phyloP scores from a whole-genome alignment of 2,888 invertebrate genomes.

The Machimus atricapillus region DNA sequence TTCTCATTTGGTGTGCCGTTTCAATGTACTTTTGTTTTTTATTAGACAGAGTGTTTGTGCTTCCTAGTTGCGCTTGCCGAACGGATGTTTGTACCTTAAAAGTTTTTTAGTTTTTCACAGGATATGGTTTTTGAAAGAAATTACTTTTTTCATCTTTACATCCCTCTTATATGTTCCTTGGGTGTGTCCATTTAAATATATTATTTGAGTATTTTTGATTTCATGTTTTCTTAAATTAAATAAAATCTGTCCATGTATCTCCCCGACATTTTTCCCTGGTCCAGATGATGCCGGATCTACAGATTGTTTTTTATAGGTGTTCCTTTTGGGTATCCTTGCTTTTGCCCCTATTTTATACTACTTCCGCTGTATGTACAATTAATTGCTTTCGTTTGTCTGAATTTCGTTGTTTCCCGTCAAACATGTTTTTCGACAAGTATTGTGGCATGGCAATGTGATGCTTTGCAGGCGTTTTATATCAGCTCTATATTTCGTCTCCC shows the following conservation, averaged over 20 bases:
- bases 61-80: conserved; percentile 44
- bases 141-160: conserved; percentile 41
- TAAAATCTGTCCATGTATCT: conserved; percentile 10
- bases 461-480: not conserved
- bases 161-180: conserved; percentile 42
- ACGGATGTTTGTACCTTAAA: conserved; percentile 6
- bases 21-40: not conserved
- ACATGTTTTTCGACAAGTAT: not conserved
- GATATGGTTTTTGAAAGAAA: conserved; percentile 8
- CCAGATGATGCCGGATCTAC: not conserved
- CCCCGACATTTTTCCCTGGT: conserved; percentile 15
- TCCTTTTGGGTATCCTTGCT: not conserved
- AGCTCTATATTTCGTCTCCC: conserved; percentile 14
- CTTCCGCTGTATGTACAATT: not conserved
- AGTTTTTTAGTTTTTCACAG: not conserved
- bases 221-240: conserved; percentile 34
- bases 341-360: not conserved
- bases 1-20: conserved; percentile 9
- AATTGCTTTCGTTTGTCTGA: not conserved
- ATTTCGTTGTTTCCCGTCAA: not conserved
- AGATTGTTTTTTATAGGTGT: not conserved
- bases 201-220: conserved; percentile 5
- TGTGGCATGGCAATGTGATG: not conserved
- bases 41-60: conserved; percentile 44
- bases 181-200: conserved; percentile 23